phyloP scores from a whole-genome alignment of 2,797 vertebrate genomes.

The Cetoscarus ocellatus region DNA sequence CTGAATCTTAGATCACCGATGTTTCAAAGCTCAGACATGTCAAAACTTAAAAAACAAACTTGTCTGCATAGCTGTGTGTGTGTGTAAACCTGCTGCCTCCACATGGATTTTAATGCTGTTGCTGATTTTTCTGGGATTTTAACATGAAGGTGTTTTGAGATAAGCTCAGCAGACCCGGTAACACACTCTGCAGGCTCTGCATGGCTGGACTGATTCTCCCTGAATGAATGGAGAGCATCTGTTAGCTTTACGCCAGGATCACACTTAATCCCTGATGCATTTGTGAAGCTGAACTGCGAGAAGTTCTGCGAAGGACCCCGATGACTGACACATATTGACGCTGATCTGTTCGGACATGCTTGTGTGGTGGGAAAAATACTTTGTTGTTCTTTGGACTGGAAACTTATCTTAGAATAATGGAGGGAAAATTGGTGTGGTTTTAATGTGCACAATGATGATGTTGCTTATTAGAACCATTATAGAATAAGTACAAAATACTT shows the following conservation, averaged over 20 bases:
- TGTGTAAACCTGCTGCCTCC: slow-evolving; percentile 6
- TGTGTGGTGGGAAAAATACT: slow-evolving; percentile 24
- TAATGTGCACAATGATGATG: neutral
- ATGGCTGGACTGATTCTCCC: slow-evolving; percentile 49
- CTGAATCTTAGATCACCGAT: slow-evolving; percentile 28
- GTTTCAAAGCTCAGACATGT: slow-evolving; percentile 35
- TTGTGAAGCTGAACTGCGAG: slow-evolving; percentile 48
- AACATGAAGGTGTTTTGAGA: slow-evolving; percentile 31
- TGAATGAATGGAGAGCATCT: slow-evolving; percentile 64
- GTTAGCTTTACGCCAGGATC: slow-evolving; percentile 61
- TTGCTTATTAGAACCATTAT: too few relatives aligned
- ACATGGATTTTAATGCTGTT: slow-evolving; percentile 43
- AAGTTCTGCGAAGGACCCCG: slow-evolving; percentile 32
- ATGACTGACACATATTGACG: slow-evolving; percentile 22
- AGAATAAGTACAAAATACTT: too few relatives aligned
- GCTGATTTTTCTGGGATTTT: slow-evolving; percentile 23
- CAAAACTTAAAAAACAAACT: slow-evolving; percentile 25
- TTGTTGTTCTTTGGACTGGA: neutral
- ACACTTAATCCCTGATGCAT: slow-evolving; percentile 56
- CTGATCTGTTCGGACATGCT: slow-evolving; percentile 30
- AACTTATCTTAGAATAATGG: neutral
- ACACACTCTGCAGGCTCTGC: slow-evolving; percentile 42
- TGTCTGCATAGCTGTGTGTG: slow-evolving; percentile 9
- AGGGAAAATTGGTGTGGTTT: neutral
- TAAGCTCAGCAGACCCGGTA: slow-evolving; percentile 14